phyloP scores from a whole-genome alignment of 2,113 vertebrate genomes.

The Phaethornis superciliosus region DNA sequence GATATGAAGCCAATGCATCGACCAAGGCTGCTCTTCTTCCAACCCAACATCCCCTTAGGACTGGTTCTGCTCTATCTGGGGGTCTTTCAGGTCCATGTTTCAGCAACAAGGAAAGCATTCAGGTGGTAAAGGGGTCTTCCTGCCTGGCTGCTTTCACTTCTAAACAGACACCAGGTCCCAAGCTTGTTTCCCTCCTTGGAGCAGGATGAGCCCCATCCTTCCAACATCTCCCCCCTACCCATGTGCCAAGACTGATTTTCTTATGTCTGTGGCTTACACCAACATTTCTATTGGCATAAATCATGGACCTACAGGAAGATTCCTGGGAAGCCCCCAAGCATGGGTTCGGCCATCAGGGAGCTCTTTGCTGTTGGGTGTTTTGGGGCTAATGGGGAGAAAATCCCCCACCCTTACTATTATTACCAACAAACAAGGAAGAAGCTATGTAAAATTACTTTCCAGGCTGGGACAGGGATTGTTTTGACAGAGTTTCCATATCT shows the following conservation, averaged over 20 bases:
- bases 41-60: neutral
- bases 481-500: neutral
- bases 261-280: neutral
- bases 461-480: neutral
- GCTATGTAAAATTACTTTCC: neutral
- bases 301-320: accelerated
- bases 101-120: neutral
- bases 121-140: neutral
- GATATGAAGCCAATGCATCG: accelerated
- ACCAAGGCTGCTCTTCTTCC: accelerated
- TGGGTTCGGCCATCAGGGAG: neutral
- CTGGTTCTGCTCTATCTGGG: neutral
- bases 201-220: neutral
- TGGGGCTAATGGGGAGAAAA: neutral
- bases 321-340: neutral
- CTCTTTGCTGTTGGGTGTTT: accelerated
- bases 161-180: neutral
- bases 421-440: neutral
- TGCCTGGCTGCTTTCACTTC: neutral
- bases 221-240: accelerated
- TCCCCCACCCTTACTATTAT: neutral
- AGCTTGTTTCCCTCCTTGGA: neutral
- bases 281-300: neutral
- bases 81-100: neutral
- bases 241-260: neutral